These are phyloP conservation scores for Ophioninae sp. DNA, from an alignment of 2,888 invertebrate species.

Conservation along the genomic window DNA sequence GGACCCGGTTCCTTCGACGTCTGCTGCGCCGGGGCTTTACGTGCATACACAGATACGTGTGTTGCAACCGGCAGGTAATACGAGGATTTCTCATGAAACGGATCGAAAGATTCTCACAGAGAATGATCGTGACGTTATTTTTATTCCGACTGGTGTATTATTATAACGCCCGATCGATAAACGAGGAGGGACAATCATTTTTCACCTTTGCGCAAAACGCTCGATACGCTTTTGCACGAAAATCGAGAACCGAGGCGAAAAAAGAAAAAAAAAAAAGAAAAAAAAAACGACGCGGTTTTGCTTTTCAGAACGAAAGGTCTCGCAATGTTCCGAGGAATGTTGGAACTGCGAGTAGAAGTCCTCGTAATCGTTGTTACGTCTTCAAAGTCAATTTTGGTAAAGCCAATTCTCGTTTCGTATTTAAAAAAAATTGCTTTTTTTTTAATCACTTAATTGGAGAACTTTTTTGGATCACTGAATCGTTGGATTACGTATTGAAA, in stretches of 20 bases:
- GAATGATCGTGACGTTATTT: slow-evolving; percentile 36
- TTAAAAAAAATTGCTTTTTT: no score
- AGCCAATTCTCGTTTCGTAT: no score
- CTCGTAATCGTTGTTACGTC: neutral
- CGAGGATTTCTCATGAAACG: slow-evolving; percentile 46
- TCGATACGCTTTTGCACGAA: no score
- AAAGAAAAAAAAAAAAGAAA: no score
- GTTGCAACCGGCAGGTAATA: slow-evolving; percentile 28
- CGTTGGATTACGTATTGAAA: no score
- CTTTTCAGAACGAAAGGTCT: neutral
- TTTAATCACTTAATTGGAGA: no score
- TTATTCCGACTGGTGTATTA: slow-evolving; percentile 15
- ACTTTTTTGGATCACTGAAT: no score
- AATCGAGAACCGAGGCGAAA: no score
- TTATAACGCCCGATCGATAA: slow-evolving; percentile 28
- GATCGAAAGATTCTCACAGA: slow-evolving; percentile 36
- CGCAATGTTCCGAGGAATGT: neutral
- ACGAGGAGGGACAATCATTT: neutral
- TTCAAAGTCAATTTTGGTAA: no score
- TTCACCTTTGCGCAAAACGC: neutral
- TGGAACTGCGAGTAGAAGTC: neutral
- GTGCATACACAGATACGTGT: slow-evolving; percentile 15
- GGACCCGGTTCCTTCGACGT: slow-evolving; percentile 67
- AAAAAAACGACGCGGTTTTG: no score
- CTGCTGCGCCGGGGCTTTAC: slow-evolving; percentile 39